Percentiles rank a stretch among this genome's conserved stretches.
Conservation (phyloP, 2,797 vertebrate genomes). For the Sebastes steindachneri region DNA sequence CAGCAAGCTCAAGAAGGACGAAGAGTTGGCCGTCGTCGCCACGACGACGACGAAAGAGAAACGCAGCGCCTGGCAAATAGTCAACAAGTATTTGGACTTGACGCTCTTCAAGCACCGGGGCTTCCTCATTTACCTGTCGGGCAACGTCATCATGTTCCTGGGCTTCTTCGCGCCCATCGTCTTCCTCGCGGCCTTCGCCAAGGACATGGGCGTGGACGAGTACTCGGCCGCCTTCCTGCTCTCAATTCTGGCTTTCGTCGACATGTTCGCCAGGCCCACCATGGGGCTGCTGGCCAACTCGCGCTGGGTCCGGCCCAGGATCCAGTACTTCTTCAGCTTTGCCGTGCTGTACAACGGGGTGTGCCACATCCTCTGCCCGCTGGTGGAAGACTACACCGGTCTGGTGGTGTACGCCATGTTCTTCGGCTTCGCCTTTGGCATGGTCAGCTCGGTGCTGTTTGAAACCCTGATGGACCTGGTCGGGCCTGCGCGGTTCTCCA, state of each 20-base stretch:
- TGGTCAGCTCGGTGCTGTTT: constrained; percentile 95
- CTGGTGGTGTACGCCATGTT: constrained; percentile 93
- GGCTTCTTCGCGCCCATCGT: constrained; percentile 97
- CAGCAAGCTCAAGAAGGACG: constrained; percentile 76
- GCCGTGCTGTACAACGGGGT: constrained; percentile 93
- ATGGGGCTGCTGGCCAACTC: constrained; percentile 95
- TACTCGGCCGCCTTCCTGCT: constrained; percentile 94
- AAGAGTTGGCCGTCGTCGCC: constrained; percentile 53
- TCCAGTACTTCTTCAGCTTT: constrained; percentile 97
- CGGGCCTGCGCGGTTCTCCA: constrained; percentile 93
- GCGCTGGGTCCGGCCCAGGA: constrained; percentile 88
- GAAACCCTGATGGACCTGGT: constrained; percentile 97
- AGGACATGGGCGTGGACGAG: constrained; percentile 93
- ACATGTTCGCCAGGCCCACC: constrained; percentile 95
- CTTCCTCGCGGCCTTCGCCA: constrained; percentile 94
- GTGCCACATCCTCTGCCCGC: constrained; percentile 92
- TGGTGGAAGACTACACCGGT: constrained; percentile 87
- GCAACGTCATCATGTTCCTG: constrained; percentile 96
- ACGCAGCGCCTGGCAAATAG: constrained; percentile 63
- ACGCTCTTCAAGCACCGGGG: constrained; percentile 95
- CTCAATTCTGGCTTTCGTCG: constrained; percentile 94
- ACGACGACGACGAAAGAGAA: constrained; percentile 73
- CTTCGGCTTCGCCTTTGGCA: constrained; percentile 97
- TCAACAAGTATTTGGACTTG: constrained; percentile 92
- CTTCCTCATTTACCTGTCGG: constrained; percentile 95